Percentiles rank a stretch among this genome's conserved stretches.
These are phyloP conservation scores for Meloidogyne floridensis DNA, from an alignment of 1,140 invertebrate species.

Conservation along the genomic window DNA sequence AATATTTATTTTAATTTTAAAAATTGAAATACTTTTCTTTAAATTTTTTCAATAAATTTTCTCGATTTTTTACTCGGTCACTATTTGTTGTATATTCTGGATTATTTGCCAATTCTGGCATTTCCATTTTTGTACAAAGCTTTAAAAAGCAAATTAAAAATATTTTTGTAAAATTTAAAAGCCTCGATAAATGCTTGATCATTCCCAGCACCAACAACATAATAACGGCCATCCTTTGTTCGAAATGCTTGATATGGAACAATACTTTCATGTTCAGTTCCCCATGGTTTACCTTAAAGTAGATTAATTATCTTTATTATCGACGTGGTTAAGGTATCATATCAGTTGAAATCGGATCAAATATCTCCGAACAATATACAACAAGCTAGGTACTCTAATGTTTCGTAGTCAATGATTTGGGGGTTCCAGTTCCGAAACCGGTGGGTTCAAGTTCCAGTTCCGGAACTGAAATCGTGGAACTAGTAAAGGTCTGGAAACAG, in stretches of 20 bases:
- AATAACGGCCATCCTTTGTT: slow-evolving; percentile 41
- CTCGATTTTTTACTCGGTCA: slow-evolving; percentile 77
- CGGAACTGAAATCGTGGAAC: too few species aligned
- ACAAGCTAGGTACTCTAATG: too few species aligned
- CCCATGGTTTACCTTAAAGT: slow-evolving; percentile 74
- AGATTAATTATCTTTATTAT: not conserved
- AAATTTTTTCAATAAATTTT: slow-evolving; percentile 74
- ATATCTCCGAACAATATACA: too few species aligned
- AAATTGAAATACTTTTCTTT: slow-evolving; percentile 66
- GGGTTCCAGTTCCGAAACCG: too few species aligned
- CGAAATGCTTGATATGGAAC: slow-evolving; percentile 82
- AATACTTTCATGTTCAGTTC: slow-evolving; percentile 88
- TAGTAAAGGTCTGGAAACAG: too few species aligned
- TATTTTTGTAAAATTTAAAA: not conserved
- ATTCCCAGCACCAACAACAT: slow-evolving; percentile 39
- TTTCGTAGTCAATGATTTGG: too few species aligned
- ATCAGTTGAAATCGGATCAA: too few species aligned
- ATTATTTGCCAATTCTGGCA: slow-evolving; percentile 72
- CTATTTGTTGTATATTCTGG: slow-evolving; percentile 76
- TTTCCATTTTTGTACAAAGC: slow-evolving; percentile 73
- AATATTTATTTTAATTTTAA: slow-evolving; percentile 4
- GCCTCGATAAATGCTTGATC: slow-evolving; percentile 45
- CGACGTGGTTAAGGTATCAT: too few species aligned
- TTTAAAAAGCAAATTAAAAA: slow-evolving; percentile 20
- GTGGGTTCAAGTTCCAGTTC: too few species aligned